Evolutionary conservation across 2,797 vertebrate species (phyloP).

Genomic region (Delichon dasypus): DNA sequence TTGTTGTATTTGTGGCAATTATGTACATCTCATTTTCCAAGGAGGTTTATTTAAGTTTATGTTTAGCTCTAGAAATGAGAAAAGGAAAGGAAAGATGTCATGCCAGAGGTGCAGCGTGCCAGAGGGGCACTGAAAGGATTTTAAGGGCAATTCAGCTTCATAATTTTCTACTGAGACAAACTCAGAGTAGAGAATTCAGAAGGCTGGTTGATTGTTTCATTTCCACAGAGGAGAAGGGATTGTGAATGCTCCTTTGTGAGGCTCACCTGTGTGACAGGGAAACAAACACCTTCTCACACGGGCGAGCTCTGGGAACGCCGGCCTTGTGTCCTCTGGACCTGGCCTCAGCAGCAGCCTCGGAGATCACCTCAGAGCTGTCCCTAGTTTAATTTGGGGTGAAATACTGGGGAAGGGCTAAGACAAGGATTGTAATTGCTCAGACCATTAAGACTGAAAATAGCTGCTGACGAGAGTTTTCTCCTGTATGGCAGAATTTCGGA

Average conservation of each 20-base stretch:
- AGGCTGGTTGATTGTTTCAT: not conserved
- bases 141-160: not conserved
- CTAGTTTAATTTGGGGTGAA: conserved; percentile 26
- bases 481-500: conserved; percentile 10
- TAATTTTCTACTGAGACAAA: conserved; percentile 9
- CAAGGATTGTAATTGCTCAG: conserved; percentile 12
- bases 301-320: not conserved
- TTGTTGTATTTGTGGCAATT: not conserved
- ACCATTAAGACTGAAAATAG: conserved; percentile 25
- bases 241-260: not conserved
- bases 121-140: not conserved
- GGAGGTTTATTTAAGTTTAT: conserved; percentile 17
- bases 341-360: not conserved
- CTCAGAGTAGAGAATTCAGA: not conserved
- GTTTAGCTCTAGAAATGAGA: not conserved
- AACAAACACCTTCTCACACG: not conserved
- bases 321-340: not conserved
- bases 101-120: not conserved
- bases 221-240: not conserved
- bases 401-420: not conserved
- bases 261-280: not conserved
- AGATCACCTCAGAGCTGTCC: not conserved
- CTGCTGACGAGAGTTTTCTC: conserved; percentile 45
- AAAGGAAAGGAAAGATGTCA: not conserved
- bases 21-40: not conserved